Evolutionary conservation across 2,113 vertebrate species (phyloP).

Genomic region (Ardeotis arabs): DNA sequence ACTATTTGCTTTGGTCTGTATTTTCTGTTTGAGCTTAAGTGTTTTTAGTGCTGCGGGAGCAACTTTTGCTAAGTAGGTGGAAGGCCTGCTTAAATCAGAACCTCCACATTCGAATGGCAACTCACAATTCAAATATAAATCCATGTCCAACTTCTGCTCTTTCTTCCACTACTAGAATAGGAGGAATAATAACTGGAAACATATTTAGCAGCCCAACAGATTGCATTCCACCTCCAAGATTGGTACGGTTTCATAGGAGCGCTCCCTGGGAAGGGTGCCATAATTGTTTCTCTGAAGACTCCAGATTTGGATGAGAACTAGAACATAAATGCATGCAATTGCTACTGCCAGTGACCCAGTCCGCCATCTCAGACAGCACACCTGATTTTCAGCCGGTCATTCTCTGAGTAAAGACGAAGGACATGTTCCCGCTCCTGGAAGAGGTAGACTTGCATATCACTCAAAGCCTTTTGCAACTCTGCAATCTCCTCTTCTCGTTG

Average conservation of each 20-base stretch:
- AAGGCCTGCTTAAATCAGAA: background rate
- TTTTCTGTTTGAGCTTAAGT: background rate
- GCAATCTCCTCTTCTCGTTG: conserved; percentile 89
- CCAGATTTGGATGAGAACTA: background rate
- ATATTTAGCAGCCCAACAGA: background rate
- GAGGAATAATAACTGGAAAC: background rate
- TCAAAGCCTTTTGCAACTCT: conserved; percentile 90
- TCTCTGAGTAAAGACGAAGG: conserved; percentile 91
- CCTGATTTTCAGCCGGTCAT: conserved; percentile 95
- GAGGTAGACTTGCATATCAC: conserved; percentile 94
- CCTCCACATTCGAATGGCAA: background rate
- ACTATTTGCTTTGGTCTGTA: background rate
- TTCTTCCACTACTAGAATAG: background rate
- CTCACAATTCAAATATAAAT: background rate
- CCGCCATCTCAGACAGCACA: background rate
- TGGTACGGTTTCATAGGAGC: background rate
- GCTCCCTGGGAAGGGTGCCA: background rate
- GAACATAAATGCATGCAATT: fast-evolving
- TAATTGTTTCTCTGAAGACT: background rate
- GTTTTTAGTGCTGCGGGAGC: background rate
- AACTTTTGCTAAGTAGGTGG: background rate
- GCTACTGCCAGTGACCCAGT: background rate
- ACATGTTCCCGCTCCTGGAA: conserved; percentile 94
- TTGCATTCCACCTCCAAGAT: background rate
- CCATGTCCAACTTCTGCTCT: background rate